Evolutionary conservation across 2,797 vertebrate species (phyloP), one percentile per base, ranked within the genome.

Genomic region (Intellagama lesueurii): DNA sequence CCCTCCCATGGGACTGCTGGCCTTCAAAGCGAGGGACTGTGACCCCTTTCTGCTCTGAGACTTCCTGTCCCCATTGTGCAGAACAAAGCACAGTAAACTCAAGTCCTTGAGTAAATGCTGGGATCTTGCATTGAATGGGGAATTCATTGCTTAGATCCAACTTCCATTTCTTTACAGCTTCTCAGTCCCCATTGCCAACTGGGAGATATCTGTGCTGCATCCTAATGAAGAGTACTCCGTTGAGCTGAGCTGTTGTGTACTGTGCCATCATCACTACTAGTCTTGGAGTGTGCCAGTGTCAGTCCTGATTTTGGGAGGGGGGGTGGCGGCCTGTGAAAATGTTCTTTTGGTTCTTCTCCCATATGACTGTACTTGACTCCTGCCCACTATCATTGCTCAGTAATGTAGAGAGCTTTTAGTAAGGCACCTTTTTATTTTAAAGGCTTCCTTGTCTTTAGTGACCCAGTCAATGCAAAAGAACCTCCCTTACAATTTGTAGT

Each of bases 31-130:
- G 93, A 93, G 95, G 84, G 94, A 95, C 86, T 69, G 91, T 91
- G 91, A 94, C 93, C 95, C 94, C 80, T 90, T 94, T 95, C 95
- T 94, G 94, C 95, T 95, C 96, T 94, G 95, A 96, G 95, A 95
- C 96, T 97, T 97, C 97, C 97, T 97, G 97, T 95, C 94, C 94
- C 95, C 91, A 97, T 97, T 96, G 94, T 97, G 88, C 92, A 87
- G 91, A 85, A 92, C 94, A 96, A 96, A 97, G 94, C 82, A 78
- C 70, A 92, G 92, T 90, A 0, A 97, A 93, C 87, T 81, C 86
- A 90, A 95, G 95, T 93, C 95, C 95, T 95, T 82, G 89, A 79
- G 92, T 93, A 95, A 97, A 96, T 92, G 95, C 89, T 44, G 94
- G 88, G 95, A 94, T 95, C 94, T 95, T 77, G 52, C 85, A 85